These are phyloP conservation scores for Corythornis cristatus DNA, from an alignment of 2,113 vertebrate species.

Conservation along the genomic window DNA sequence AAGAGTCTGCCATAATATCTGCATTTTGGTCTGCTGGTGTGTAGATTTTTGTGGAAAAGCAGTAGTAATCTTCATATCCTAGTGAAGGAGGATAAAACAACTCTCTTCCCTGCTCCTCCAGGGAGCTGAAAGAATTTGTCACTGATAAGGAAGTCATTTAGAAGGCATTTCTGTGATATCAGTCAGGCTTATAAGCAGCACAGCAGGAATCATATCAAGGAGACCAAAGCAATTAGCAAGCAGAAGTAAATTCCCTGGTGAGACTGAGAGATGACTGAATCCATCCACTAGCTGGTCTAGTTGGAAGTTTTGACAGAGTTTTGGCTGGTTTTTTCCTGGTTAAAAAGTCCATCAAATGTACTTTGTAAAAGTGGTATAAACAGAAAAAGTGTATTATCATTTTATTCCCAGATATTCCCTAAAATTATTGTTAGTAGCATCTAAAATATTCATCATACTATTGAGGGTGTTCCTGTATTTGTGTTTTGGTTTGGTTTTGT, in stretches of 20 bases:
- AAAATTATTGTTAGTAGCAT: not conserved
- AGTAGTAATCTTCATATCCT: not conserved
- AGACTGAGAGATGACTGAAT: conserved; percentile 38
- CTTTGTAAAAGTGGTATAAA: not conserved
- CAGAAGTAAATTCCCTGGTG: conserved; percentile 45
- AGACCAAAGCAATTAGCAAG: conserved; percentile 68
- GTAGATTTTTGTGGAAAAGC: not conserved
- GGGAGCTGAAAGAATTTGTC: conserved; percentile 56
- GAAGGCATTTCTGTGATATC: conserved; percentile 70
- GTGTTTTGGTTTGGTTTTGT: not conserved
- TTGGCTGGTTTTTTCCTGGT: not conserved
- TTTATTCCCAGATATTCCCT: not conserved
- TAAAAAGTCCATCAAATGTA: not conserved
- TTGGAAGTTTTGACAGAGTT: conserved; percentile 4
- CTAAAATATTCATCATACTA: not conserved
- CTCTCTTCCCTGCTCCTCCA: conserved; percentile 37
- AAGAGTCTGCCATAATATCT: not conserved
- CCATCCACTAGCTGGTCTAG: not conserved
- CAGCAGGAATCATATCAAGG: conserved; percentile 55
- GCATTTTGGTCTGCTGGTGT: not conserved
- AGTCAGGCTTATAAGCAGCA: conserved; percentile 60
- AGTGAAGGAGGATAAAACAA: conserved; percentile 31
- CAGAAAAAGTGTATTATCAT: not conserved
- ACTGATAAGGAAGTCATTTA: conserved; percentile 68
- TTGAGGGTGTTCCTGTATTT: not conserved